phyloP scores from a whole-genome alignment of 2,888 invertebrate genomes.

The Xestia xanthographa region DNA sequence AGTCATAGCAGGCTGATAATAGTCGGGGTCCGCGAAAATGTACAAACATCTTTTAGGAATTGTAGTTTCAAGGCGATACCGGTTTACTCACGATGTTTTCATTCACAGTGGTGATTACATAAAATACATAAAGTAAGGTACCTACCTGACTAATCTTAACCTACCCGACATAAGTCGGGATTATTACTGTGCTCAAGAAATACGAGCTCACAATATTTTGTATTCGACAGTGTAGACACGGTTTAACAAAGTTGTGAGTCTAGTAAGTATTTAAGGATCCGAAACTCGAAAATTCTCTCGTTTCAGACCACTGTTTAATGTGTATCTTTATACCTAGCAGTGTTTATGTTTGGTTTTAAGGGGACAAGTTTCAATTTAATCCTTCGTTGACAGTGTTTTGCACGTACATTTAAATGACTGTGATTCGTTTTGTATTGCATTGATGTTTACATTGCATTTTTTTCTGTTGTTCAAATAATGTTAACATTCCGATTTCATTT shows the following conservation, averaged over 20 bases:
- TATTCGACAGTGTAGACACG: background rate
- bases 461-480: background rate
- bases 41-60: background rate
- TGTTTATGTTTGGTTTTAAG: conserved; percentile 28
- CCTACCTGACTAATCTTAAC: background rate
- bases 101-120: background rate
- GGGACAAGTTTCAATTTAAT: conserved; percentile 42
- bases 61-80: background rate
- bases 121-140: background rate
- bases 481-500: background rate
- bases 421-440: conserved; percentile 5
- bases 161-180: background rate
- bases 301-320: conserved; percentile 44
- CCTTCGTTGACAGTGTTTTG: conserved; percentile 15
- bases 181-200: background rate
- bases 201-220: background rate
- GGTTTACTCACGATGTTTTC: background rate
- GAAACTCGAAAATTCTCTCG: conserved; percentile 35
- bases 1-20: background rate
- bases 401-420: conserved; percentile 33
- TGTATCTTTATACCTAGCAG: conserved; percentile 29
- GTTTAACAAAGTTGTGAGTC: conserved; percentile 24
- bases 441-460: background rate
- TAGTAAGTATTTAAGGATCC: conserved; percentile 49
- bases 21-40: background rate